Base-by-base conservation (phyloP, 2,888 invertebrate genomes). In the Microctonus brassicae region DNA sequence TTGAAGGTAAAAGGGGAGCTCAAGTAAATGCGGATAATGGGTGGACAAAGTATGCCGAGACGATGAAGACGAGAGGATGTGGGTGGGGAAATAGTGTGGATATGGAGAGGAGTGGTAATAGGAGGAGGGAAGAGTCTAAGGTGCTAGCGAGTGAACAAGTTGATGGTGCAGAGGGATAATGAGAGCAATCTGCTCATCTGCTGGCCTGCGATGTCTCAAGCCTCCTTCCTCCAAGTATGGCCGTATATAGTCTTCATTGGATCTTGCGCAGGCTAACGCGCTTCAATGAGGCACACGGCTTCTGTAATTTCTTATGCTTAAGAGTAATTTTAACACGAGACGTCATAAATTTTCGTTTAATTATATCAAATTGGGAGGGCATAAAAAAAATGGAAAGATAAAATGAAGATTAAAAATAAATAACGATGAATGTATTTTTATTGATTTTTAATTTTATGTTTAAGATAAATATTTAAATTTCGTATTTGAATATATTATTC, bases 131-230 rank as follows among this genome's bases (percentile, higher is more conserved):
- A 34, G 47, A 55, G 39, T n/a, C 66, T 39, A n/a, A 55, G 39
- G 57, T 66, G 78, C 78, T 77, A 76, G 79, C 77, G 77, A 77
- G 73, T 70, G 66, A 76, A 78, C 76, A 76, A 80, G 78, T 81
- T 80, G 76, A 78, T 77, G 77, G 74, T 73, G 75, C 77, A 76
- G 78, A 79, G 75, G 79, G 81, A 81, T 81, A 81, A 81, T 79
- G 80, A 81, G 79, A 80, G 80, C 80, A 81, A 81, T 81, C 80
- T 79, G 80, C 80, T 80, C 80, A 79, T 80, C 80, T 76, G 75
- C 74, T 77, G 78, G 75, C 77, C 78, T 79, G 79, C 78, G 66
- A 77, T 77, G 79, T 81, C 80, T 80, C 80, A 75, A 79, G 77
- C 67, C 76, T 77, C 71, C 70, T 75, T 76, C 73, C 73, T 74